Base-by-base conservation (phyloP, 2,888 invertebrate species). In the Glaucopsyche alexis region DNA sequence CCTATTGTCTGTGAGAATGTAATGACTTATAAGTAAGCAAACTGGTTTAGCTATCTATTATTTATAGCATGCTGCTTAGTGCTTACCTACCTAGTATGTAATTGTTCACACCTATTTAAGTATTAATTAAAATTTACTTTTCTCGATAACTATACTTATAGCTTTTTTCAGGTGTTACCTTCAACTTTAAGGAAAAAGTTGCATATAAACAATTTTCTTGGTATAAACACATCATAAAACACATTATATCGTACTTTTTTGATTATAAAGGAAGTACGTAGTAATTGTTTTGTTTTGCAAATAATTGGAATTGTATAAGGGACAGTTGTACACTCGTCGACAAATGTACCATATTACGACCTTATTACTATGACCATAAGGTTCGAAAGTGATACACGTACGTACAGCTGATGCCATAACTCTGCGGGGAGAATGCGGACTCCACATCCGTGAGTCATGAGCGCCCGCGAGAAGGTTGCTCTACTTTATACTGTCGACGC, bases 401-500 rank as follows among this genome's bases (percentile, higher is more conserved):
- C 70, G 71, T 66, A 69, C 67, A 71, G 71, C 74, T 70, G 74
- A 72, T 64, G 72, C 73, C 71, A 74, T 78, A 76, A 75, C 75
- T 78, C 72, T 76, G 67, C 60, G 64, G 74, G 76, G 80, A 80
- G 80, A 80, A 82, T 83, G 82, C 81, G 80, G 79, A 74, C 73
- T 74, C 77, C 79, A 80, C 81, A 81, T 82, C 81, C 79, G 79
- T 80, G 77, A 80, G 76, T 80, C 76, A 78, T 75, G 79, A 40
- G 74, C 75, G 77, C 76, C 80, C 81, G 84, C 81, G 75, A 77
- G 82, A 81, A 84, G 75, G 85, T 81, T 76, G 83, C 89, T 89
- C 88, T 85, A 88, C 87, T 82, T 84, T 74, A 77, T 73, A 66
- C 74, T 77, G 71, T 77, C 67, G 72, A 76, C 73, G 77, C 73